Percentiles rank a stretch among this genome's conserved stretches.
phyloP scores from a whole-genome alignment of 2,888 invertebrate species.

The Itoplectis maculator region DNA sequence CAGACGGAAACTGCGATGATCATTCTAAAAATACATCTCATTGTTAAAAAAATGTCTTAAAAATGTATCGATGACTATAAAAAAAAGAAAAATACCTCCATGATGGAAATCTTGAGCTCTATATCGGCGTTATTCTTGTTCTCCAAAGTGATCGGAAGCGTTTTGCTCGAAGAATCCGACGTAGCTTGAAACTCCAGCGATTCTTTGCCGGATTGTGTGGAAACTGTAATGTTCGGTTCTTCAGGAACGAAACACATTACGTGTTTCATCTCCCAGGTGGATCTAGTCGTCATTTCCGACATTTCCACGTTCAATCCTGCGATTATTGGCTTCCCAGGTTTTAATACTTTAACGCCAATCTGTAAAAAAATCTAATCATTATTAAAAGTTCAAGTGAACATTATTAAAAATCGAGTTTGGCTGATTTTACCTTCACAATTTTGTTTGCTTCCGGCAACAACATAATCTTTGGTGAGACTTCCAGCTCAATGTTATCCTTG shows the following conservation, averaged over 20 bases:
- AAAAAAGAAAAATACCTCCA: slow-evolving; percentile 72
- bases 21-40: slow-evolving; percentile 68
- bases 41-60: background rate
- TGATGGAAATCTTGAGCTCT: slow-evolving; percentile 74
- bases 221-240: slow-evolving; percentile 75
- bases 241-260: slow-evolving; percentile 81
- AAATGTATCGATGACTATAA: no score
- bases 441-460: slow-evolving; percentile 78
- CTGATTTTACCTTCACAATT: slow-evolving; percentile 74
- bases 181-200: slow-evolving; percentile 75
- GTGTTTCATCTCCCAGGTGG: slow-evolving; percentile 77
- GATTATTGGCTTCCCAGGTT: slow-evolving; percentile 78
- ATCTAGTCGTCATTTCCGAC: slow-evolving; percentile 80
- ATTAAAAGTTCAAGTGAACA: background rate
- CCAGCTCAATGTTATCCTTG: slow-evolving; percentile 76
- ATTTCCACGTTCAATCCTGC: slow-evolving; percentile 76
- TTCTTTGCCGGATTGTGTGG: slow-evolving; percentile 69
- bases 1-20: slow-evolving; percentile 40
- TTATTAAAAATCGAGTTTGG: background rate
- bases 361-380: slow-evolving; percentile 66
- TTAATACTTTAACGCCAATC: slow-evolving; percentile 78
- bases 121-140: slow-evolving; percentile 79
- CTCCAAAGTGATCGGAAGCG: slow-evolving; percentile 75
- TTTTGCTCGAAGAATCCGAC: slow-evolving; percentile 71
- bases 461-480: slow-evolving; percentile 75